phyloP scores from a whole-genome alignment of 2,797 vertebrate species.

The Enteromius unitaeniatus region DNA sequence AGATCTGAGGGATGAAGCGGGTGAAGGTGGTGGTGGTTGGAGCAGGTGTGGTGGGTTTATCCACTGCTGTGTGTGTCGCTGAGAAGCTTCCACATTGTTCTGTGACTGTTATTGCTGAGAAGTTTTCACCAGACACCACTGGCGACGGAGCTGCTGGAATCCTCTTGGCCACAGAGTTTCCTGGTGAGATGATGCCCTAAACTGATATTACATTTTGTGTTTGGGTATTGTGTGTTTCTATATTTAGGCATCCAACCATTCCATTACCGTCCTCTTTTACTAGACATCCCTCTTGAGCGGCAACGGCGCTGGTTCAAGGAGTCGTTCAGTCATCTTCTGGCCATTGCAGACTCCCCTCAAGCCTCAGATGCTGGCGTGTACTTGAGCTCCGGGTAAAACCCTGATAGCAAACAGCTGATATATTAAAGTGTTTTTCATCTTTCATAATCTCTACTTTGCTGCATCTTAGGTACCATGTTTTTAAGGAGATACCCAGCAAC shows the following conservation, averaged over 20 bases:
- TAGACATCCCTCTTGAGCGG: slow-evolving; percentile 79
- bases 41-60: slow-evolving; percentile 87
- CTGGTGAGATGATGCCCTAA: slow-evolving; percentile 65
- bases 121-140: slow-evolving; percentile 88
- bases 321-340: slow-evolving; percentile 84
- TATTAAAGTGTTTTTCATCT: background rate
- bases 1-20: slow-evolving; percentile 67
- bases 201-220: too few species aligned
- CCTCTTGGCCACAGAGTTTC: slow-evolving; percentile 73
- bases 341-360: slow-evolving; percentile 80
- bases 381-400: slow-evolving; percentile 86
- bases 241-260: too few species aligned
- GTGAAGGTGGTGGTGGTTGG: slow-evolving; percentile 85
- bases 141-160: slow-evolving; percentile 92
- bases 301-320: slow-evolving; percentile 89
- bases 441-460: background rate
- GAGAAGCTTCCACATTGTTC: slow-evolving; percentile 79
- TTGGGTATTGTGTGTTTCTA: background rate
- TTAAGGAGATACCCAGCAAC: slow-evolving; percentile 77
- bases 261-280: background rate
- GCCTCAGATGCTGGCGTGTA: slow-evolving; percentile 84
- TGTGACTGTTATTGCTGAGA: slow-evolving; percentile 83
- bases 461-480: slow-evolving; percentile 85
- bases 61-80: slow-evolving; percentile 83
- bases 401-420: slow-evolving; percentile 19